Evolutionary conservation across 2,888 invertebrate species (phyloP).

Genomic region (Iphiclides podalirius): DNA sequence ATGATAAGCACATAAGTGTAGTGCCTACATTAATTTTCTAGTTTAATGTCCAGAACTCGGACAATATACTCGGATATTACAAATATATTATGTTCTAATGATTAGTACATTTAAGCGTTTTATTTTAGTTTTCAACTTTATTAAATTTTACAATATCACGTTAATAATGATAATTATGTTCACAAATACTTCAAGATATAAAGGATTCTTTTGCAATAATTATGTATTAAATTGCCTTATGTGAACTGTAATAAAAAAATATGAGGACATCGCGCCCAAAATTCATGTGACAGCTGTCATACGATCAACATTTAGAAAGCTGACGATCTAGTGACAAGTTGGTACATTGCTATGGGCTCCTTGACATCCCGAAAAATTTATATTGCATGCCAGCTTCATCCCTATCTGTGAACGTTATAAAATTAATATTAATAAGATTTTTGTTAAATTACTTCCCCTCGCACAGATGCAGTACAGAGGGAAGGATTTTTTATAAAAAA

Average conservation of each 20-base stretch:
- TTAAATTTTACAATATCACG: no score
- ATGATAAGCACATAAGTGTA: no score
- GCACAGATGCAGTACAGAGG: conserved; percentile 5
- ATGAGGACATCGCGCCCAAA: conserved; percentile 30
- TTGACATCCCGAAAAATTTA: conserved; percentile 11
- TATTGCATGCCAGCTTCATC: not conserved
- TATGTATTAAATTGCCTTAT: no score
- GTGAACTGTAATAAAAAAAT: conserved; percentile 12
- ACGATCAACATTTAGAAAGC: conserved; percentile 34
- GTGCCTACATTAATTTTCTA: no score
- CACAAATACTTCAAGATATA: no score
- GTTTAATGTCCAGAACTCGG: no score
- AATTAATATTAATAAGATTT: not conserved
- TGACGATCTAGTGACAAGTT: conserved; percentile 17
- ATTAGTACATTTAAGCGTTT: no score
- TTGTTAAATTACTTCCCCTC: not conserved
- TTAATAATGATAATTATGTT: no score
- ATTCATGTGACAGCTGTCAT: conserved; percentile 38
- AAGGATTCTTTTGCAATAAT: no score
- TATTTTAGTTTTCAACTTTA: no score
- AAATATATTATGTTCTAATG: no score
- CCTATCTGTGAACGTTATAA: not conserved
- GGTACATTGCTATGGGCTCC: conserved; percentile 17
- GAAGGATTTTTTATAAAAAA: conserved; percentile 18
- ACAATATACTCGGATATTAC: no score